Evolutionary conservation across 2,888 invertebrate species (phyloP).

Genomic region (Ceriagrion tenellum): DNA sequence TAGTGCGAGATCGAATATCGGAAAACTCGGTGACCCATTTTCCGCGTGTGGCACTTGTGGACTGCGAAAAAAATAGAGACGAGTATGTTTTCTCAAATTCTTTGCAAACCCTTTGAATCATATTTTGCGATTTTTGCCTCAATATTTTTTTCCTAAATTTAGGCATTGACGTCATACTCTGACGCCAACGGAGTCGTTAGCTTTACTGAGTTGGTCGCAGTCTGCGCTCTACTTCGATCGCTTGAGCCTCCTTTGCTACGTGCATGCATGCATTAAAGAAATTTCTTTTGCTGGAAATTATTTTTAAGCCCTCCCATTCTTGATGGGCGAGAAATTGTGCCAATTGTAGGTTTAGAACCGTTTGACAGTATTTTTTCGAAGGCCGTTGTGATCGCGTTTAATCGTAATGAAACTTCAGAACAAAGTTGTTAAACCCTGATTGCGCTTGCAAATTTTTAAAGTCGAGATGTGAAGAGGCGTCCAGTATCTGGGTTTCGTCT

Average conservation of each 20-base stretch:
- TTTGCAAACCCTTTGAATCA: background rate
- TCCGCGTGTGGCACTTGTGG: background rate
- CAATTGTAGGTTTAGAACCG: background rate
- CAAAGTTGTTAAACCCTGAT: background rate
- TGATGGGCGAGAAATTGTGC: background rate
- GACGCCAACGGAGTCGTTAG: slow-evolving; percentile 49
- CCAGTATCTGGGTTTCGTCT: background rate
- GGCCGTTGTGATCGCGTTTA: background rate
- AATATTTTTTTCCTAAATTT: slow-evolving; percentile 50
- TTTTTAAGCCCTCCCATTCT: background rate
- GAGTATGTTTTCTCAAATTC: background rate
- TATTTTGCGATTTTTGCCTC: background rate
- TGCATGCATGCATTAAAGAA: background rate
- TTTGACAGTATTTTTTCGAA: background rate
- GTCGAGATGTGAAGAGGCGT: background rate
- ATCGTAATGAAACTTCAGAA: background rate
- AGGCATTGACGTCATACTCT: slow-evolving; percentile 52
- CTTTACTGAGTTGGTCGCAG: slow-evolving; percentile 51
- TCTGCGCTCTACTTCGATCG: slow-evolving; percentile 54
- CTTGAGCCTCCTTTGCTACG: slow-evolving; percentile 35
- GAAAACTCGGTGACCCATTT: slow-evolving; percentile 19
- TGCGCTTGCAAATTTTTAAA: background rate
- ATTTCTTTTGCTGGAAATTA: background rate
- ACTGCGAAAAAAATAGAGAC: background rate
- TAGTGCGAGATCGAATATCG: background rate